Percentiles rank a stretch among this genome's conserved stretches.
Evolutionary conservation across 2,113 vertebrate species (phyloP).

Genomic region (Urocolius indicus): DNA sequence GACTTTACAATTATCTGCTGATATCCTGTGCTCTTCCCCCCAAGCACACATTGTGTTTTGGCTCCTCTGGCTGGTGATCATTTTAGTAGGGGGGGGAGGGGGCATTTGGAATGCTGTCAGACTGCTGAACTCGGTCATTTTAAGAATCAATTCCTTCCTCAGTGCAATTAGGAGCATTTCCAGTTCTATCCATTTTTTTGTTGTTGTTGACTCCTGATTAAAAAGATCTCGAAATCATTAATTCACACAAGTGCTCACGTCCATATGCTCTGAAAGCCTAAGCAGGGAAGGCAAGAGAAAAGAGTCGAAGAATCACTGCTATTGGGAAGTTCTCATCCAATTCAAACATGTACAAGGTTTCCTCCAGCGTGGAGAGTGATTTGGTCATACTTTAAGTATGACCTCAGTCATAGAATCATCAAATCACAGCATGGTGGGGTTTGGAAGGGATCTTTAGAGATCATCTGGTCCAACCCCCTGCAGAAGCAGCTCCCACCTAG

Average conservation of each 20-base stretch:
- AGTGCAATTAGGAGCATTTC: not conserved
- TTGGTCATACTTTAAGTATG: not conserved
- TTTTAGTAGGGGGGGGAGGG: not conserved
- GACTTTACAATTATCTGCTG: not conserved
- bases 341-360: rapidly evolving
- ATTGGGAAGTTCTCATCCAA: not conserved
- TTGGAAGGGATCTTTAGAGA: too few relatives aligned
- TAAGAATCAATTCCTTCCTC: not conserved
- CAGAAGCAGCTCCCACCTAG: too few relatives aligned
- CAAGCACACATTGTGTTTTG: not conserved
- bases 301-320: not conserved
- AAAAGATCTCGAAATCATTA: not conserved
- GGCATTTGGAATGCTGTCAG: not conserved
- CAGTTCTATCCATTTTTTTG: not conserved
- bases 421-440: too few relatives aligned
- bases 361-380: rapidly evolving
- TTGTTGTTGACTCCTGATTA: not conserved
- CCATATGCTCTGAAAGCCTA: not conserved
- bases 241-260: rapidly evolving
- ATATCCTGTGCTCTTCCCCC: not conserved
- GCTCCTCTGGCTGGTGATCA: not conserved
- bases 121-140: not conserved
- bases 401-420: not conserved
- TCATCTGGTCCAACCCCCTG: too few relatives aligned
- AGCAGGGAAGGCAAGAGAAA: not conserved